phyloP scores from a whole-genome alignment of 2,888 invertebrate genomes.

The Tipula helvola region DNA sequence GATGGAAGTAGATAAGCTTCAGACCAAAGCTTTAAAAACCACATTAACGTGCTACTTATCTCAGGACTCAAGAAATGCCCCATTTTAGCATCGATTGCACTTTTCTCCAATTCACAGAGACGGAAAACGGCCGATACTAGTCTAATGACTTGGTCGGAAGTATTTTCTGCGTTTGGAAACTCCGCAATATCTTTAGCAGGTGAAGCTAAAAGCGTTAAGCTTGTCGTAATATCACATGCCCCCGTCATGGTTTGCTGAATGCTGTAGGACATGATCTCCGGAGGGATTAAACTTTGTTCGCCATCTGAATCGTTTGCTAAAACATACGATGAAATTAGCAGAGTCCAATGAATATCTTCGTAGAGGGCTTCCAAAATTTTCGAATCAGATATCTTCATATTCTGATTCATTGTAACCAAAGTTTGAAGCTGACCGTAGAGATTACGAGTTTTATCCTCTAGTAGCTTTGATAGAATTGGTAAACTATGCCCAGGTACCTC shows the following conservation, averaged over 20 bases:
- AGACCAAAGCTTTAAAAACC: slow-evolving; percentile 56
- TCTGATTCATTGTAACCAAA: slow-evolving; percentile 31
- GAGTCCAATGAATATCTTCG: slow-evolving; percentile 84
- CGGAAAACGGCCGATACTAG: slow-evolving; percentile 49
- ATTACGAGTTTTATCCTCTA: slow-evolving; percentile 30
- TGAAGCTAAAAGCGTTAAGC: slow-evolving; percentile 30
- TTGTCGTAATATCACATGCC: slow-evolving; percentile 25
- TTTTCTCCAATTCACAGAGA: slow-evolving; percentile 51
- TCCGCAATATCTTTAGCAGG: slow-evolving; percentile 19
- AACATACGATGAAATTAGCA: slow-evolving; percentile 58
- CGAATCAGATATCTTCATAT: slow-evolving; percentile 32
- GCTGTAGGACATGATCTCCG: slow-evolving; percentile 48
- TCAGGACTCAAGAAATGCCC: slow-evolving; percentile 54
- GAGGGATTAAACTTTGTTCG: slow-evolving; percentile 52
- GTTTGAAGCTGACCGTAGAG: slow-evolving; percentile 27
- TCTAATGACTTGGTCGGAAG: slow-evolving; percentile 35
- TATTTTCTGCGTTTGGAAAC: slow-evolving; percentile 16
- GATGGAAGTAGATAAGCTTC: slow-evolving; percentile 40
- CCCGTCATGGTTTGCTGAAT: slow-evolving; percentile 23
- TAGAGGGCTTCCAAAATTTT: slow-evolving; percentile 47
- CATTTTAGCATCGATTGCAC: slow-evolving; percentile 46
- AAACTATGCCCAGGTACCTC: slow-evolving; percentile 51
- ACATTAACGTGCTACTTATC: slow-evolving; percentile 50
- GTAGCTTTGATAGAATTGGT: slow-evolving; percentile 41
- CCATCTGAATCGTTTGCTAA: slow-evolving; percentile 54